These are phyloP conservation scores for Orchestes rusci DNA, from an alignment of 2,888 invertebrate genomes.

Conservation along the genomic window DNA sequence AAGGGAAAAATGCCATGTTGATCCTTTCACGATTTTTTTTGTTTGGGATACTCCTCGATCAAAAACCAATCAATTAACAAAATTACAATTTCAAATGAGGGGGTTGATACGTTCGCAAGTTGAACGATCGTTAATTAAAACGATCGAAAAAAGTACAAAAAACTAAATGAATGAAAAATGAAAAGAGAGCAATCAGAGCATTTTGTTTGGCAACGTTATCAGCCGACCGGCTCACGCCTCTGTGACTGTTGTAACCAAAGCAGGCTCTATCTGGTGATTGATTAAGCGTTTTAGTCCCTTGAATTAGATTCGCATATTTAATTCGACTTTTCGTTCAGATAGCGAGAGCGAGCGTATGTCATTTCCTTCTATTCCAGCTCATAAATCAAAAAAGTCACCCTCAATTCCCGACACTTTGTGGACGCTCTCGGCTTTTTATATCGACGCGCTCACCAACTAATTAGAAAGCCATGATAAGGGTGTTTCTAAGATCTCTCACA, in stretches of 20 bases:
- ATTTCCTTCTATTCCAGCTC: conserved; percentile 38
- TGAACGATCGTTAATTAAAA: too few relatives aligned
- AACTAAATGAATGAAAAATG: too few relatives aligned
- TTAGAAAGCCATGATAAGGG: conserved; percentile 42
- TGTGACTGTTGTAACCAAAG: conserved; percentile 13
- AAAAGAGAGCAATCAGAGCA: conserved; percentile 12
- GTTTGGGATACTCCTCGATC: too few relatives aligned
- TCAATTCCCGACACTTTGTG: conserved; percentile 39
- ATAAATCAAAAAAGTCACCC: conserved; percentile 45
- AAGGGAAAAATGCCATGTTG: too few relatives aligned
- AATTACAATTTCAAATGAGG: too few relatives aligned
- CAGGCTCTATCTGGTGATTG: conserved; percentile 38
- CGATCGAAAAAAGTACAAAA: too few relatives aligned
- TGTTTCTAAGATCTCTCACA: conserved; percentile 35
- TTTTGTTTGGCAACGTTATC: conserved; percentile 18
- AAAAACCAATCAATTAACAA: too few relatives aligned
- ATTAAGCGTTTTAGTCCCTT: conserved; percentile 43
- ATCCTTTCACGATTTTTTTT: too few relatives aligned
- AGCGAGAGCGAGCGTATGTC: conserved; percentile 32
- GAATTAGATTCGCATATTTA: conserved; percentile 45
- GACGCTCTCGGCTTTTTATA: conserved; percentile 37
- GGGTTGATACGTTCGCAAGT: too few relatives aligned
- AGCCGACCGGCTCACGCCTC: conserved; percentile 17
- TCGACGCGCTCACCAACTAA: conserved; percentile 39
- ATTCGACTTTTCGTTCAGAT: conserved; percentile 37